Base-by-base conservation (phyloP, 2,888 invertebrate species). In the Limenitis camilla region DNA sequence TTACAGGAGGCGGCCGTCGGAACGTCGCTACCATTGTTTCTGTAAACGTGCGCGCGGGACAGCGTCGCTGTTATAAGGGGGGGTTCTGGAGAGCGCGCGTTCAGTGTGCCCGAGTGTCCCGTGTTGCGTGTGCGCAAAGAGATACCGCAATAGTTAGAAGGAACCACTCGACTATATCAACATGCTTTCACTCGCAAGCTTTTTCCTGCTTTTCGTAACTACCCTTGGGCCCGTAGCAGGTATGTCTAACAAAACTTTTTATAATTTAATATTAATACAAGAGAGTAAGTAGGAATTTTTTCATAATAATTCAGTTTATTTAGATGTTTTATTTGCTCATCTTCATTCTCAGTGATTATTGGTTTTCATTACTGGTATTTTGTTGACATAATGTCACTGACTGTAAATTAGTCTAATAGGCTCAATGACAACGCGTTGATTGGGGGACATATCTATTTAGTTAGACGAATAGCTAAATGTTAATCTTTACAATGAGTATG, bases 91-190 rank as follows among this genome's bases (percentile, higher is more conserved):
- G 72, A 75, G 73, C 86, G 81, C 84, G 85, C 83, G 84, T 73
- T 84, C 86, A 86, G 86, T 86, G 81, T 81, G 78, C 81, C 84
- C 78, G 77, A 74, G 82, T 81, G 77, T 85, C 86, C 84, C 79
- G 84, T 82, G 83, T 81, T 75, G 78, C 76, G 77, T 74, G 77
- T 74, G 78, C 73, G 82, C 80, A 78, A 67, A 66, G 76, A 72
- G 76, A 76, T 69, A 69, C 64, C 67, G 58, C 65, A 66, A 58
- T 47, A 54, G 56, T 62, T 59, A 67, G 65, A 64, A 65, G 58
- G 66, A 60, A 63, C 56, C 66, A 66, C 65, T 66, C 69, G 65
- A 68, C 65, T 68, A 65, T 68, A 62, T 68, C 68, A 70, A 68
- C 67, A 87, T 87, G 87, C 84, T 81, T 71, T 76, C 89, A 74